Evolutionary conservation across 2,797 vertebrate species (phyloP).

Genomic region (Parauchenoglanis punctatus): DNA sequence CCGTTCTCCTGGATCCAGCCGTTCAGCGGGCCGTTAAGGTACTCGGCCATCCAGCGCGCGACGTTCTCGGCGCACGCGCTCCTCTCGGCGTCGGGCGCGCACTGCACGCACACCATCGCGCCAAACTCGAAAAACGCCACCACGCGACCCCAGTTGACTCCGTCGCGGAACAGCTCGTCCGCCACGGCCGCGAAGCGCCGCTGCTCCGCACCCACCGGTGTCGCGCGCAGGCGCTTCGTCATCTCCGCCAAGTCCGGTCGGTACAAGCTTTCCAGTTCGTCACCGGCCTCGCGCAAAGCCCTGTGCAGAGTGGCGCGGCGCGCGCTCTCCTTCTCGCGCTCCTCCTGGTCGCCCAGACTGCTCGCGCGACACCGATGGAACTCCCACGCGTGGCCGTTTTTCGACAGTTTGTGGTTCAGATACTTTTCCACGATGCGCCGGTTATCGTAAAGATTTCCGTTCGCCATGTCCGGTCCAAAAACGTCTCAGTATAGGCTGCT

Average conservation of each 20-base stretch:
- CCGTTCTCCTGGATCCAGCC: conserved; percentile 98
- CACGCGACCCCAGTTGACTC: conserved; percentile 97
- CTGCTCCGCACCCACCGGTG: conserved; percentile 75
- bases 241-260: conserved; percentile 93
- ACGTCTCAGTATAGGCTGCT: neutral
- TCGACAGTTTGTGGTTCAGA: conserved; percentile 93
- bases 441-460: conserved; percentile 75
- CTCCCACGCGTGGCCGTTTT: conserved; percentile 81
- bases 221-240: conserved; percentile 86
- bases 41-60: conserved; percentile 96
- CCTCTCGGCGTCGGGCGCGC: conserved; percentile 88
- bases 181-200: conserved; percentile 90
- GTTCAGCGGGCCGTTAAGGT: conserved; percentile 92
- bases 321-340: conserved; percentile 61
- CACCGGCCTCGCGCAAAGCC: conserved; percentile 89
- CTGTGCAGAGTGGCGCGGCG: conserved; percentile 76
- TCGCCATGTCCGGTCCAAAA: conserved; percentile 68
- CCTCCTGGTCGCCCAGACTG: conserved; percentile 33
- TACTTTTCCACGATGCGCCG: conserved; percentile 93
- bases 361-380: neutral
- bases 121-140: conserved; percentile 99
- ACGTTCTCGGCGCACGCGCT: conserved; percentile 89
- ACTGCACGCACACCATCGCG: conserved; percentile 93
- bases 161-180: conserved; percentile 97
- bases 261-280: conserved; percentile 91